Base-by-base conservation (phyloP, 2,888 invertebrate genomes). In the Drosophila nigricruria region DNA sequence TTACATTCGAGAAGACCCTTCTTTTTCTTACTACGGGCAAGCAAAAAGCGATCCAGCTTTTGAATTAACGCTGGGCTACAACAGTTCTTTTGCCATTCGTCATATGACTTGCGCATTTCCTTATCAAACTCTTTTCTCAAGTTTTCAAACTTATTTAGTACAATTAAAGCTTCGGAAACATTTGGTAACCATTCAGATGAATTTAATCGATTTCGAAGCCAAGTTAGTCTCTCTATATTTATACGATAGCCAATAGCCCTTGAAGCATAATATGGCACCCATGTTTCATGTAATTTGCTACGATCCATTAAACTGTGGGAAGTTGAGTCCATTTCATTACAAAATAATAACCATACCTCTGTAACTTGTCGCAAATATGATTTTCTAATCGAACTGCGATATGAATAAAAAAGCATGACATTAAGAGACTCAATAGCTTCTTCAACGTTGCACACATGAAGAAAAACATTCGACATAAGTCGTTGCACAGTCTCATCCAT, bases 391-490 rank as follows among this genome's bases (percentile, higher is more conserved):
- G 95, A 96, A 83, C 96, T 95, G 56, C 97, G 94, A 78, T 95
- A 95, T 1, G 96, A 95, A 85, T 96, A 97, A 90, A 96, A 96
- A 90, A 96, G 95, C 80, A 97, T 95, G 0, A 96, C 95, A 79
- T 95, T 96, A 5, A 98, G 93, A 3, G 96, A 94, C 70, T 96
- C 95, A 3, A 98, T 94, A 0, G 96, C 97, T 88, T 97, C 96
- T 81, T 96, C 96, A 0, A 97, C 95, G 79, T 96, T 96, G 52
- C 95, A 96, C 12, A 97, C 95, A 14, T 95, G 95, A 80, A 96
- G 95, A 90, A 98, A 97, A 83, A 30, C 30, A 30, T 30, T 30
- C 9, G 30, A 30, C 30, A 30, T 30, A 30, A 30, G 30, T 30
- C 30, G 30, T 30, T 30, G 30, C 30, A 30, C 30, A 30, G 30